Conservation (phyloP, 2,888 invertebrate species). For the Eupithecia pulchellata region DNA sequence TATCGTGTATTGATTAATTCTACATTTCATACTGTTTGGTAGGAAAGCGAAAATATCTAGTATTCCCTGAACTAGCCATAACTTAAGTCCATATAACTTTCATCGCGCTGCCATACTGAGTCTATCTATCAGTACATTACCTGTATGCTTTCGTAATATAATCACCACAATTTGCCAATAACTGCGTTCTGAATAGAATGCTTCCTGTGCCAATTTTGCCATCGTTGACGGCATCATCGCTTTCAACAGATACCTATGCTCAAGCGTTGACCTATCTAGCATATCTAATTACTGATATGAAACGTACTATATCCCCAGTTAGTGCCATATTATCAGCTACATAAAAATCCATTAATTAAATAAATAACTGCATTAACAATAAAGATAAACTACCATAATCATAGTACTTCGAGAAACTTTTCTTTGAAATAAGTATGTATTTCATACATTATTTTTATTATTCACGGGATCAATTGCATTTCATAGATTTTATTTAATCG, state of each 20-base stretch:
- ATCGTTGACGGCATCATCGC: slow-evolving; percentile 37
- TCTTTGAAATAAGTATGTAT: neutral
- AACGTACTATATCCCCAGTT: slow-evolving; percentile 11
- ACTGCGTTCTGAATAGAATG: slow-evolving; percentile 30
- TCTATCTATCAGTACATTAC: neutral
- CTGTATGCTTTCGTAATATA: slow-evolving; percentile 24
- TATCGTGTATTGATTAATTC: slow-evolving; percentile 9
- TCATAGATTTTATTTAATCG: neutral
- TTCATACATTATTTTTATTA: neutral
- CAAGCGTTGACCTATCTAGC: slow-evolving; percentile 30
- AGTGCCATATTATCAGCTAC: neutral
- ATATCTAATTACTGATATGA: slow-evolving; percentile 18
- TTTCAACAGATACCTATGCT: slow-evolving; percentile 30
- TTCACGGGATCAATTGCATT: neutral
- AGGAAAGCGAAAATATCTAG: neutral
- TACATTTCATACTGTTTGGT: neutral
- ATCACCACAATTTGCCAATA: slow-evolving; percentile 34
- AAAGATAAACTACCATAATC: neutral
- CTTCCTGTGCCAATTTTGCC: slow-evolving; percentile 37
- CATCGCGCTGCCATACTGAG: slow-evolving; percentile 9
- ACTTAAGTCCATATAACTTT: neutral
- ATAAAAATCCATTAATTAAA: neutral
- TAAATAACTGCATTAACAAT: neutral
- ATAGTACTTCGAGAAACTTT: neutral
- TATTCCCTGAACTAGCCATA: neutral